phyloP scores from a whole-genome alignment of 2,797 vertebrate species.

The Iguana delicatissima region DNA sequence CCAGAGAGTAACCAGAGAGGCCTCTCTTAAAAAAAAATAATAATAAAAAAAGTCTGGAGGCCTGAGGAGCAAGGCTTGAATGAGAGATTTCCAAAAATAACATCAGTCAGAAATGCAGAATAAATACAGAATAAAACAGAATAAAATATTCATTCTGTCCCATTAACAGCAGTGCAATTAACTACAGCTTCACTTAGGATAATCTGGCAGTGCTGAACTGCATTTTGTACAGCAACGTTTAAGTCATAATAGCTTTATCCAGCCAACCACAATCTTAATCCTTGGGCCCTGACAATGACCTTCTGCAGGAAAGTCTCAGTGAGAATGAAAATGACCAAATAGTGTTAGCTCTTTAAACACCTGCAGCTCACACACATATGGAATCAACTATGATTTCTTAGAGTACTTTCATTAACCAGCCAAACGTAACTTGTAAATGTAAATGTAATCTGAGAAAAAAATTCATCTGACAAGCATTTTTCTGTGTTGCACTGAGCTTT shows the following conservation, averaged over 20 bases:
- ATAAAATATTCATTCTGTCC: neutral
- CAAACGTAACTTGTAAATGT: conserved; percentile 15
- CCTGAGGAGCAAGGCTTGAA: neutral
- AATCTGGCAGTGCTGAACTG: neutral
- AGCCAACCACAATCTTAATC: conserved; percentile 21
- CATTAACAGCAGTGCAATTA: neutral
- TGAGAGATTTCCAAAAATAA: neutral
- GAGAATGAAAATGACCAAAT: neutral
- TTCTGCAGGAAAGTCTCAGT: conserved; percentile 29
- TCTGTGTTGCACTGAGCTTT: conserved; percentile 22
- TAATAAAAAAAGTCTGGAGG: neutral
- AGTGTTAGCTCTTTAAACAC: rapidly evolving
- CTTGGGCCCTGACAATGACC: conserved; percentile 16
- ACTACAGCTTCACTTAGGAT: neutral
- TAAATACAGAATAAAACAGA: neutral
- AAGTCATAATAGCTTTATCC: conserved; percentile 36
- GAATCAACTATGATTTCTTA: neutral
- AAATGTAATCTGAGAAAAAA: conserved; percentile 12
- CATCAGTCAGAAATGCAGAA: neutral
- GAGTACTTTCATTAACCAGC: neutral
- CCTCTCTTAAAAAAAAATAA: too few relatives aligned
- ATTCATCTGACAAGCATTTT: conserved; percentile 32
- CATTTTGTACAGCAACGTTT: neutral
- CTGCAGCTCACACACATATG: rapidly evolving
- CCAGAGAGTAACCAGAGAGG: neutral